Conservation (phyloP, 2,113 vertebrate genomes). For the Gymnobelideus leadbeateri region DNA sequence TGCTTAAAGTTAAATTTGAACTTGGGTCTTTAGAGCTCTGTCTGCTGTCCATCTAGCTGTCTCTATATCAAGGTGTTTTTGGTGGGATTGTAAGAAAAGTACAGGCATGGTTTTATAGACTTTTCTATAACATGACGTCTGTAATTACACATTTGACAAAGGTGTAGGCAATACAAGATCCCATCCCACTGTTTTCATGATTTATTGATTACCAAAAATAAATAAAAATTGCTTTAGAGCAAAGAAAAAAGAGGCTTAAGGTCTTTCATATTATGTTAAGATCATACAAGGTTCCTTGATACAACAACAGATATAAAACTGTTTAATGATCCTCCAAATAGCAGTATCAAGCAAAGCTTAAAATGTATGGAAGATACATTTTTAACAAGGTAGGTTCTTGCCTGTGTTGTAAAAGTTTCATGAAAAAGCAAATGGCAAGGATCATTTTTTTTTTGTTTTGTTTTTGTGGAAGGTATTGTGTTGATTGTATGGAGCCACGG, state of each 20-base stretch:
- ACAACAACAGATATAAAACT: neutral
- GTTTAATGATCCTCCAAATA: neutral
- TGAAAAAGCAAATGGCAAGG: conserved; percentile 76
- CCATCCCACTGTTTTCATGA: conserved; percentile 34
- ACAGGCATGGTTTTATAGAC: neutral
- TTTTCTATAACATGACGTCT: neutral
- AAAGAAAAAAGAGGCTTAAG: neutral
- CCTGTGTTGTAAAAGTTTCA: neutral
- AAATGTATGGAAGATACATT: neutral
- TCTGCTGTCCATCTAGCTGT: neutral
- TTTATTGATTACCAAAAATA: too few relatives aligned
- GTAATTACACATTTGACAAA: neutral
- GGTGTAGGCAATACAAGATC: neutral
- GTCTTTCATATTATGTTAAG: neutral
- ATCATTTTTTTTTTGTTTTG: neutral
- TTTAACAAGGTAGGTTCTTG: neutral
- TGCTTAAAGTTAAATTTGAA: neutral
- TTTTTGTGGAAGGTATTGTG: conserved; percentile 26
- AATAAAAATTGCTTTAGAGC: neutral
- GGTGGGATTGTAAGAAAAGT: neutral
- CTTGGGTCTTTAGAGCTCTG: neutral
- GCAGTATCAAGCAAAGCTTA: neutral
- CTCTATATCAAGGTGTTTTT: neutral
- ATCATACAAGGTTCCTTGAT: neutral
- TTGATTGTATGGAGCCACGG: neutral